These are phyloP conservation scores for Candidula unifasciata DNA, from an alignment of 2,888 invertebrate species.

Conservation along the genomic window DNA sequence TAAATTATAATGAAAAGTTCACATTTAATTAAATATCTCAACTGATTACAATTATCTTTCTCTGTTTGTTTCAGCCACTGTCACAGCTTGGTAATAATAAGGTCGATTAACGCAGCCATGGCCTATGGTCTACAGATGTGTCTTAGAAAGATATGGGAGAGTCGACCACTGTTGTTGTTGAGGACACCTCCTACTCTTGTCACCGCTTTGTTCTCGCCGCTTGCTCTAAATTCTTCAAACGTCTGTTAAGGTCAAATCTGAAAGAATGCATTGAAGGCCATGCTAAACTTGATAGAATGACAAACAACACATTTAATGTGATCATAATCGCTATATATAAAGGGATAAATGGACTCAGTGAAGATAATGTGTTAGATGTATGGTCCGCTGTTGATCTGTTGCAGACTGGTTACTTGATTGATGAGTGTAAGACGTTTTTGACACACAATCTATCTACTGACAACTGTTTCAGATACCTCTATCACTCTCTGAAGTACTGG, in stretches of 20 bases:
- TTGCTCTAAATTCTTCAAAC: constrained; percentile 7
- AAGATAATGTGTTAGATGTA: constrained; percentile 5
- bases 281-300: not conserved
- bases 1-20: too few species aligned
- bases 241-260: constrained; percentile 13
- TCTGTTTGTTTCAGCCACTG: too few species aligned
- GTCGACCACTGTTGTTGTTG: constrained; percentile 1
- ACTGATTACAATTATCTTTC: too few species aligned
- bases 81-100: too few species aligned
- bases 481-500: not conserved
- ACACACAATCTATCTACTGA: not conserved
- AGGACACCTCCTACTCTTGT: not conserved
- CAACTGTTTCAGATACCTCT: not conserved
- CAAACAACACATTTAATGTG: not conserved
- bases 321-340: constrained; percentile 13
- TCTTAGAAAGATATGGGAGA: not conserved
- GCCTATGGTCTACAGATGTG: constrained; percentile 1
- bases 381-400: constrained; percentile 16
- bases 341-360: constrained; percentile 3
- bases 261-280: not conserved
- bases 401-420: constrained; percentile 9
- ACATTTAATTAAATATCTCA: too few species aligned
- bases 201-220: constrained; percentile 20
- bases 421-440: not conserved
- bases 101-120: too few species aligned